phyloP scores from a whole-genome alignment of 2,888 invertebrate genomes.

The Parelbella ahira region DNA sequence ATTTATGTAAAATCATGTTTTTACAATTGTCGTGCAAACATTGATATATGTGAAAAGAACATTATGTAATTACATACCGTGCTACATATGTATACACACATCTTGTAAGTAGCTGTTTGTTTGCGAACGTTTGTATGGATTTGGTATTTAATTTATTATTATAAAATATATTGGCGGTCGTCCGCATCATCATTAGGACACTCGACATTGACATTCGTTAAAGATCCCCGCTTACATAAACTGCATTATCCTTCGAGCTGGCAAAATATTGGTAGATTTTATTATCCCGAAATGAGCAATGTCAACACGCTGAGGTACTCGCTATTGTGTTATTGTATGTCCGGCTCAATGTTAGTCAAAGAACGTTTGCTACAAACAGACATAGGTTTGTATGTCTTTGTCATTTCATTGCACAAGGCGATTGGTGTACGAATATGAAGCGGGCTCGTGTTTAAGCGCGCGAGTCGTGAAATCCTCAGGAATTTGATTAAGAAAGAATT shows the following conservation, averaged over 20 bases:
- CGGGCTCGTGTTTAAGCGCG: slow-evolving; percentile 23
- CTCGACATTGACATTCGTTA: slow-evolving; percentile 16
- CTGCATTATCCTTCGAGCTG: slow-evolving; percentile 11
- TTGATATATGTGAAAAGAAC: slow-evolving; percentile 37
- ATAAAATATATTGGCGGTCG: not conserved
- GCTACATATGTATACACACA: too few relatives aligned
- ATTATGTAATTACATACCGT: slow-evolving; percentile 36
- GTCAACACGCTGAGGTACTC: slow-evolving; percentile 17
- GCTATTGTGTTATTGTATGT: slow-evolving; percentile 16
- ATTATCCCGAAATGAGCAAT: slow-evolving; percentile 8
- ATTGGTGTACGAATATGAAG: slow-evolving; percentile 19
- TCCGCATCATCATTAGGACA: slow-evolving; percentile 11
- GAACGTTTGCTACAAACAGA: slow-evolving; percentile 15
- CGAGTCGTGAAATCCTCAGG: slow-evolving; percentile 29
- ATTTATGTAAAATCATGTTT: slow-evolving; percentile 49
- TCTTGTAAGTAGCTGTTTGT: slow-evolving; percentile 26
- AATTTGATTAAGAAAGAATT: slow-evolving; percentile 37
- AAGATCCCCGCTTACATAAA: slow-evolving; percentile 7
- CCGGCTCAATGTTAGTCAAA: slow-evolving; percentile 14
- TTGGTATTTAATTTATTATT: slow-evolving; percentile 12
- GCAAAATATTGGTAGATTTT: slow-evolving; percentile 19
- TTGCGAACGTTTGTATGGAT: slow-evolving; percentile 13
- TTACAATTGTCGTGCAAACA: slow-evolving; percentile 62
- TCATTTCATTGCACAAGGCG: slow-evolving; percentile 20
- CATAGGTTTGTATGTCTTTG: slow-evolving; percentile 5